phyloP scores from a whole-genome alignment of 2,888 invertebrate species.

The Cosmia trapezina region DNA sequence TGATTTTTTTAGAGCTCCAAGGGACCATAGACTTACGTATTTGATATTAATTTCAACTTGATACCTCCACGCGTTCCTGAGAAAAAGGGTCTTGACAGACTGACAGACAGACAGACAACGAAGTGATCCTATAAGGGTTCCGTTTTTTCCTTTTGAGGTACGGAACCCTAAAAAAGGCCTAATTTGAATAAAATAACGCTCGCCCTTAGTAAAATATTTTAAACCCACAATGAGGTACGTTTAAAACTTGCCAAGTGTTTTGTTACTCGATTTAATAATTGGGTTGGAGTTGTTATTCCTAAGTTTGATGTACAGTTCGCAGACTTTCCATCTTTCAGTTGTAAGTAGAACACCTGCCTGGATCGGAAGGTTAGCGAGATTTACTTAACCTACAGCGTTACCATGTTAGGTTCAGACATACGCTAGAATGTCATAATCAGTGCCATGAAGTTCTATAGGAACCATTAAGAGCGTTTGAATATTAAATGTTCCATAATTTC shows the following conservation, averaged over 20 bases:
- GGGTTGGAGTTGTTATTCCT: slow-evolving; percentile 68
- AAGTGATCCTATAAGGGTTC: too few species aligned
- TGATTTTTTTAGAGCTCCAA: too few species aligned
- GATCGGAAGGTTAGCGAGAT: slow-evolving; percentile 62
- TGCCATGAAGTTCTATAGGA: slow-evolving; percentile 33
- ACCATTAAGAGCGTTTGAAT: slow-evolving; percentile 47
- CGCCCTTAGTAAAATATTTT: slow-evolving; percentile 2
- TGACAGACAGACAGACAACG: too few species aligned
- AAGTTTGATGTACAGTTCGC: slow-evolving; percentile 65
- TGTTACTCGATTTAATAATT: slow-evolving; percentile 71
- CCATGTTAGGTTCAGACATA: slow-evolving; percentile 46
- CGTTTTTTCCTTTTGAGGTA: too few species aligned
- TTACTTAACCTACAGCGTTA: slow-evolving; percentile 63
- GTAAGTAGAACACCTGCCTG: slow-evolving; percentile 65
- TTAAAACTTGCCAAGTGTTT: slow-evolving; percentile 53
- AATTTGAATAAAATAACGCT: slow-evolving; percentile 1
- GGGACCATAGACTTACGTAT: too few species aligned
- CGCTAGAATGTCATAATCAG: slow-evolving; percentile 25
- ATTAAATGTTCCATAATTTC: slow-evolving; percentile 37
- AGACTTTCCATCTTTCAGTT: slow-evolving; percentile 64
- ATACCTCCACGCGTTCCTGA: too few species aligned
- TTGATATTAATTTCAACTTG: too few species aligned
- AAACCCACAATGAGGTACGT: neutral
- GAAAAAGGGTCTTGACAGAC: too few species aligned
- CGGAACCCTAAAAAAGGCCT: too few species aligned